Evolutionary conservation across 2,797 vertebrate genomes (phyloP).

Genomic region (Perodicticus potto): DNA sequence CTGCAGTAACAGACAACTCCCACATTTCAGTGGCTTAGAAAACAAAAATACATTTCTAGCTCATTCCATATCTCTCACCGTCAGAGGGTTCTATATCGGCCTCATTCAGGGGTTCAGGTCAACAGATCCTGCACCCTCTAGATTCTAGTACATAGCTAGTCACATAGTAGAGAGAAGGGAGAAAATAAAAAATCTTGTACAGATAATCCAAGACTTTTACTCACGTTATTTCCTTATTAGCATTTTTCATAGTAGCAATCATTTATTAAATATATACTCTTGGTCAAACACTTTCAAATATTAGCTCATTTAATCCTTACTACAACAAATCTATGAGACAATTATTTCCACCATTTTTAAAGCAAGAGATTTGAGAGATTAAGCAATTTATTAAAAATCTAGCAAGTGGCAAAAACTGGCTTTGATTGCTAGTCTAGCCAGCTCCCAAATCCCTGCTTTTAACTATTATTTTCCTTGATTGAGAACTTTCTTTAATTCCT

Average conservation of each 20-base stretch:
- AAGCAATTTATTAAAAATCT: background rate
- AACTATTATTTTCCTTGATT: background rate
- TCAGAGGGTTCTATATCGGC: background rate
- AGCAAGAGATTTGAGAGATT: background rate
- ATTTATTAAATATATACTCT: background rate
- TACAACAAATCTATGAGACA: background rate
- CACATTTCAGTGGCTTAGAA: background rate
- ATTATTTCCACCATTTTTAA: constrained; percentile 29
- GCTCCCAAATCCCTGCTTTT: background rate
- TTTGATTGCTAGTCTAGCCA: background rate
- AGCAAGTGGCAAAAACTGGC: background rate
- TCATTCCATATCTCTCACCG: background rate
- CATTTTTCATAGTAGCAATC: constrained; percentile 4
- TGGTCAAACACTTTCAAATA: background rate
- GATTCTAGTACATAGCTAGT: background rate
- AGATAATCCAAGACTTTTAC: background rate
- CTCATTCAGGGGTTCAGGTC: background rate
- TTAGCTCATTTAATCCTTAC: background rate
- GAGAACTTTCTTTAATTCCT: constrained; percentile 44
- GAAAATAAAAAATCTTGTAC: background rate
- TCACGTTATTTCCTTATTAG: constrained; percentile 5
- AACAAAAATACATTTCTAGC: background rate
- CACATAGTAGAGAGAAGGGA: background rate
- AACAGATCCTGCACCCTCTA: background rate
- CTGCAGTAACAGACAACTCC: background rate